phyloP scores from a whole-genome alignment of 2,888 invertebrate species.

The Drosophila leonis region DNA sequence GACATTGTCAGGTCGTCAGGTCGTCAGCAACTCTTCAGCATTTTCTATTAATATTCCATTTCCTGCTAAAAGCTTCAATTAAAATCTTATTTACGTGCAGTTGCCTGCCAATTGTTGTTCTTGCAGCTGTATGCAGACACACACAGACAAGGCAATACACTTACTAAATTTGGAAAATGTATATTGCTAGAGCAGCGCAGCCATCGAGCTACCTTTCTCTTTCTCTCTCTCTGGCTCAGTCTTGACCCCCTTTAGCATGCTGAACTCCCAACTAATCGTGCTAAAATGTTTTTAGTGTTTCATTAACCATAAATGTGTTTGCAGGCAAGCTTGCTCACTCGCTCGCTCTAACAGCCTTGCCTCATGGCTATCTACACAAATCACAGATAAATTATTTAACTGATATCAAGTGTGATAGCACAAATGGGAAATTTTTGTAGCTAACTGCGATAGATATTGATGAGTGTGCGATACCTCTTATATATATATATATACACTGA shows the following conservation, averaged over 20 bases:
- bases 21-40: conserved; percentile 29
- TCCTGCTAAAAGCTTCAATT: conserved; percentile 76
- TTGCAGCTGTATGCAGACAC: conserved; percentile 2
- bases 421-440: conserved; percentile 1
- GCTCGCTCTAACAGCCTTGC: not conserved
- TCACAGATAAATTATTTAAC: conserved; percentile 30
- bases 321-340: not conserved
- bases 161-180: conserved; percentile 55
- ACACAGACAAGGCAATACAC: conserved; percentile 24
- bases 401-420: conserved; percentile 20
- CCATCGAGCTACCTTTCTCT: not conserved
- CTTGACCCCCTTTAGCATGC: conserved; percentile 2
- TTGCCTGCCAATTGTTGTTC: conserved; percentile 27
- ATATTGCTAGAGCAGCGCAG: conserved; percentile 39
- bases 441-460: conserved; percentile 24
- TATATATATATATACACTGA: not conserved
- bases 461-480: not conserved
- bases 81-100: conserved; percentile 68
- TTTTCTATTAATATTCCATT: conserved; percentile 73
- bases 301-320: conserved; percentile 31
- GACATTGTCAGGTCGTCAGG: conserved; percentile 11
- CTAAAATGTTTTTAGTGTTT: conserved; percentile 72
- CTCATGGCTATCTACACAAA: conserved; percentile 29
- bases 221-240: not conserved
- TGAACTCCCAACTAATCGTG: conserved; percentile 46